Conservation (phyloP, 2,888 invertebrate species). For the Dicranocentrus wangi region DNA sequence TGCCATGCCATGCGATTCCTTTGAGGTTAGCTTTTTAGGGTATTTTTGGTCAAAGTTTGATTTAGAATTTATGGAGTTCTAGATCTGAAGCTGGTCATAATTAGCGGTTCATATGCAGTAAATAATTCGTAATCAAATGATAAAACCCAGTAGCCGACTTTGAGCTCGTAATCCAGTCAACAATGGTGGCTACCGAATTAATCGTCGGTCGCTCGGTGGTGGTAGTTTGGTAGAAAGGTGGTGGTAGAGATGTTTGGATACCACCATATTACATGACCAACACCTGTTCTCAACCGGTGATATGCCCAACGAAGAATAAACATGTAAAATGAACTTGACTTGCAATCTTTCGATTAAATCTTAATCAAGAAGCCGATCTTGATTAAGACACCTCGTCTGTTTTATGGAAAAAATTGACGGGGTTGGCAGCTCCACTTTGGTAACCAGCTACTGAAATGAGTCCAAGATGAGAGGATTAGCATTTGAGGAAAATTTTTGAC, state of each 20-base stretch:
- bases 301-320: too few species aligned
- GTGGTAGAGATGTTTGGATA: too few species aligned
- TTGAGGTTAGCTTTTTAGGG: too few species aligned
- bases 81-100: constrained; percentile 19
- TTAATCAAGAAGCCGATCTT: constrained; percentile 45
- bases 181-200: constrained; percentile 58
- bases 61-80: constrained; percentile 1
- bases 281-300: too few species aligned
- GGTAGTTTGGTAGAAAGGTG: too few species aligned
- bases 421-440: constrained; percentile 36
- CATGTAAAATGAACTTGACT: too few species aligned
- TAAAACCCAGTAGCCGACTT: constrained; percentile 65
- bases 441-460: background rate
- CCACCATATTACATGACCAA: too few species aligned
- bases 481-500: too few species aligned
- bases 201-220: background rate
- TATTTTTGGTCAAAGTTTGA: background rate
- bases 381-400: constrained; percentile 48
- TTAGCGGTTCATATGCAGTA: constrained; percentile 39
- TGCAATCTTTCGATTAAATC: constrained; percentile 57
- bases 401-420: constrained; percentile 24
- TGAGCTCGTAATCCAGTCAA: constrained; percentile 57
- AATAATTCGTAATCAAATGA: constrained; percentile 62
- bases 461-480: background rate
- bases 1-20: background rate